Percentiles rank a stretch among this genome's conserved stretches.
These are phyloP conservation scores for Macroglossus sobrinus DNA, from an alignment of 2,113 vertebrate genomes.

Conservation along the genomic window DNA sequence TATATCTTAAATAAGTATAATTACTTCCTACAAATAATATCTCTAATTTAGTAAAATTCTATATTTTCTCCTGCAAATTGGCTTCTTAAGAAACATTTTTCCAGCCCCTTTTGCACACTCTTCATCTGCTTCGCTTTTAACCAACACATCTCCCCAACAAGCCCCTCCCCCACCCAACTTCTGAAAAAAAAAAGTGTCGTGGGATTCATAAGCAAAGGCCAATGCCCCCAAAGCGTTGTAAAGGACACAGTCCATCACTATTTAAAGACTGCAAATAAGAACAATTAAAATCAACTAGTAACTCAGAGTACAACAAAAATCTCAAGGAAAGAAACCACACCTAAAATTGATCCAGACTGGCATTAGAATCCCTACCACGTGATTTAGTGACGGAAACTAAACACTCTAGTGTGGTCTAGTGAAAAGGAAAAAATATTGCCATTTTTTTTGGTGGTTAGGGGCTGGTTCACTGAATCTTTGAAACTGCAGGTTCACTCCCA, in stretches of 20 bases:
- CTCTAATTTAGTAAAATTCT: neutral
- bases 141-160: neutral
- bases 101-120: neutral
- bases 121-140: neutral
- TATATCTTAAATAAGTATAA: neutral
- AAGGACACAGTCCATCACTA: slow-evolving; percentile 76
- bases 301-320: slow-evolving; percentile 74
- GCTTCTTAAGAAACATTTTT: neutral
- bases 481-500: slow-evolving; percentile 77
- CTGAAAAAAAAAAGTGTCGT: neutral
- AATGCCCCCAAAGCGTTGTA: slow-evolving; percentile 65
- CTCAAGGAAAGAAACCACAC: slow-evolving; percentile 76
- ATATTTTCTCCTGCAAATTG: neutral
- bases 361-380: slow-evolving; percentile 63
- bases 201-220: slow-evolving; percentile 54
- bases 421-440: slow-evolving; percentile 79
- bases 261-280: slow-evolving; percentile 79
- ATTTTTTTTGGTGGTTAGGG: slow-evolving; percentile 68
- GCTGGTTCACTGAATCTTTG: slow-evolving; percentile 65
- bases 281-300: slow-evolving; percentile 79
- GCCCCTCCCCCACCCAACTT: neutral
- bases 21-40: neutral
- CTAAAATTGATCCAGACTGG: slow-evolving; percentile 75
- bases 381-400: slow-evolving; percentile 80
- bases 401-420: slow-evolving; percentile 71